These are phyloP conservation scores for Myotis yumanensis DNA, from an alignment of 2,113 vertebrate genomes.

Conservation along the genomic window DNA sequence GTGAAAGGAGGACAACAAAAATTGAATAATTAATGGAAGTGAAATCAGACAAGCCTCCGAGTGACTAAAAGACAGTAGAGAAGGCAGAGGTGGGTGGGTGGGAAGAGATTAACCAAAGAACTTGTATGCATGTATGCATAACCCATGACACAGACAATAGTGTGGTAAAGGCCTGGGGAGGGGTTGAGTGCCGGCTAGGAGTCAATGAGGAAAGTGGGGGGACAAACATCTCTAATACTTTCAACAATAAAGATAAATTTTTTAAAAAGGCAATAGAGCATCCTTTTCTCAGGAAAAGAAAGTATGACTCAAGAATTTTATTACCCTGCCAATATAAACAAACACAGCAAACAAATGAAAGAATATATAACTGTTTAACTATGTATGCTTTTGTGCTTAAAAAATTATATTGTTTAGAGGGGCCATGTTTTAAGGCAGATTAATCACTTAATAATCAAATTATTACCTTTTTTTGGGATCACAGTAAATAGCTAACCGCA, in stretches of 20 bases:
- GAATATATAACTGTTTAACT: not conserved
- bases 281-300: not conserved
- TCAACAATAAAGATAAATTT: no score
- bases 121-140: no score
- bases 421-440: constrained; percentile 3
- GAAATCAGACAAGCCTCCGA: not conserved
- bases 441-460: not conserved
- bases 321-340: not conserved
- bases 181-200: no score
- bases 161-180: no score
- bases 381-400: not conserved
- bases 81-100: no score
- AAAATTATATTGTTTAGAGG: constrained; percentile 9
- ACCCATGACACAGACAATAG: no score
- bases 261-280: not conserved
- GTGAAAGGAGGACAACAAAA: not conserved
- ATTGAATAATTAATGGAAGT: not conserved
- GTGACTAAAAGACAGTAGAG: not conserved
- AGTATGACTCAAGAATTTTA: not conserved
- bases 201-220: no score
- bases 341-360: not conserved
- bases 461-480: not conserved
- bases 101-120: no score
- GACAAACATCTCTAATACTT: no score
- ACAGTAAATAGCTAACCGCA: not conserved